Base-by-base conservation (phyloP, 2,113 vertebrate genomes). In the Erythrolamprus reginae region DNA sequence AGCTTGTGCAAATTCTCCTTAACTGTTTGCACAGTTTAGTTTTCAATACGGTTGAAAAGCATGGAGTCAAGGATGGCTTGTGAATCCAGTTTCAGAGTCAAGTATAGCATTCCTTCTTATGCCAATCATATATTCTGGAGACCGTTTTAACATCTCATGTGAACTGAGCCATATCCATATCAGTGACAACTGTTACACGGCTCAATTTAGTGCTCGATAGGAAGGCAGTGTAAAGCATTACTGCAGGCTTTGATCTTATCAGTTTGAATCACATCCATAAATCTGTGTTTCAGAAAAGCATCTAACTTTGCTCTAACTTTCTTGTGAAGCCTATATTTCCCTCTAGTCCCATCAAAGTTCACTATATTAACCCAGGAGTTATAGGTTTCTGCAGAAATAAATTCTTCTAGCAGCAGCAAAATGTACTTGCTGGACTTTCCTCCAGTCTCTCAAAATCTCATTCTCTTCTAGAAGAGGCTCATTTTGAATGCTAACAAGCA, bases 301-400 rank as follows among this genome's bases (percentile, higher is more conserved):
- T 95, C 95, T 95, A 95, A 95, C 94, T 96, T 96, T 96, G 91
- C 93, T 93, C 94, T 94, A 96, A 96, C 95, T 96, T 96, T 96
- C 95, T 94, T 94, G 93, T 95, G 95, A 96, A 96, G 95, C 94
- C 94, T 95, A 96, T 96, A 96, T 96, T 96, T 96, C 95, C 96
- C 95, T 93, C 94, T 94, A 95, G 95, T 96, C 95, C 95, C 95
- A 96, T 96, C 95, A 96, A 96, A 96, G 95, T 96, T 96, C 95
- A 96, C 94, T 96, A 96, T 96, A 96, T 96, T 96, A 96, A 96
- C 95, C 95, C 94, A 96, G 95, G 94, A 96, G 95, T 96, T 96
- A 95, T 96, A 96, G 96, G 95, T 95, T 96, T 96, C 95, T 95
- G 91, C 90, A 96, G 95, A 96, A 96, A 96, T 96, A 96, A 96